Evolutionary conservation across 2,113 vertebrate species (phyloP), one percentile per base, ranked within the genome.

Genomic region (Neotoma lepida): DNA sequence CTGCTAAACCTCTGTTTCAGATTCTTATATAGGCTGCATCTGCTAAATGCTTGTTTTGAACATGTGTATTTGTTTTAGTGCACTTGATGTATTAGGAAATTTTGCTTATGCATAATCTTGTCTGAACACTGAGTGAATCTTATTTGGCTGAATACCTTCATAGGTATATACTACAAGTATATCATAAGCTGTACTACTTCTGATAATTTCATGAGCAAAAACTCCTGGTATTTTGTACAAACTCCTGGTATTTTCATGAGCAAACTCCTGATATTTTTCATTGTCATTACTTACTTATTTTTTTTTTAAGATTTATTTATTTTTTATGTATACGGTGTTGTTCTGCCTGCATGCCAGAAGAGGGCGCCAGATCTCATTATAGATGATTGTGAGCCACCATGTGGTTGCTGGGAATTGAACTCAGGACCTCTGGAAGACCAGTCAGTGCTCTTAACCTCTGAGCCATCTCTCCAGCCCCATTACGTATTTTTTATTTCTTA

Each of bases 31-130:
- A 58, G 78, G 35, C 56, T 20, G 56, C 77, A 81, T 58, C 35
- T 39, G 51, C 35, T 58, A 56, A 56, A 56, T 81, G 51, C n/a
- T 80, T 56, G 20, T 81, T 56, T 81, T 81, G 6, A 39, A 96
- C 95, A 73, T 18, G 33, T 64, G 24, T 8, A 41, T 88, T 93
- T 96, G 28, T 84, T 84, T n/a, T 58, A 63, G 8, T 73, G 26
- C 24, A 73, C 4, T 30, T 94, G 74, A 58, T 86, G 24, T 17
- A n/a, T 76, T 90, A 94, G 90, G 63, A 82, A 87, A 90, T 33
- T 49, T 76, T 76, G 39, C 41, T 39, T 89, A 33, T 78, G 12
- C 2, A 9, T 85, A 66, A 73, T 87, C 24, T 94, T 80, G 9
- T 76, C 35, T 64, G 56, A 7, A 73, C 58, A n/a, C 24, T 49